A percentile compares a stretch with the other conserved stretches of the same genome.
These are phyloP conservation scores for Agrochola litura DNA, from an alignment of 2,888 invertebrate genomes.

Conservation along the genomic window DNA sequence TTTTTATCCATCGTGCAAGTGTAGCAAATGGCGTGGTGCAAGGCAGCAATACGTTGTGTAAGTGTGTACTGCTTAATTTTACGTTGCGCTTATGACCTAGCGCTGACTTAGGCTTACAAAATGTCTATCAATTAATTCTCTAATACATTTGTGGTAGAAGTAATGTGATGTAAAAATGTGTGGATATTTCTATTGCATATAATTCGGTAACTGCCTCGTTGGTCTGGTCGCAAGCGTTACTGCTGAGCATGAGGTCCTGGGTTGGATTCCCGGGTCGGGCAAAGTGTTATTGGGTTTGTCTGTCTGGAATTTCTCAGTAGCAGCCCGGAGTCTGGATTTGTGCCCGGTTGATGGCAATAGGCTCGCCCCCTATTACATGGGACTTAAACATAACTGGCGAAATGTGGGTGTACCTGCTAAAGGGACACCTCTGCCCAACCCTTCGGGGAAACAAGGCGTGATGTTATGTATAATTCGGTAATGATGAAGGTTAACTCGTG, in stretches of 20 bases:
- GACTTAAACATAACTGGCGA: no score
- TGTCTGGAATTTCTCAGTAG: no score
- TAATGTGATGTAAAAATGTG: slow-evolving; percentile 10
- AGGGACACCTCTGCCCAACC: no score
- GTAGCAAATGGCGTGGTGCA: slow-evolving; percentile 45
- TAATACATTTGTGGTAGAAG: slow-evolving; percentile 22
- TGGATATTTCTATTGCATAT: neutral
- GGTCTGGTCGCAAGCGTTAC: no score
- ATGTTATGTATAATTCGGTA: neutral
- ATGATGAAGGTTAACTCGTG: neutral
- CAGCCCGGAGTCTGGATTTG: no score
- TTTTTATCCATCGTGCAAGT: slow-evolving; percentile 50
- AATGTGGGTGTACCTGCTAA: no score
- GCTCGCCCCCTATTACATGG: no score
- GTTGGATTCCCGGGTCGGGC: no score
- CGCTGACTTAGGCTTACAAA: slow-evolving; percentile 56
- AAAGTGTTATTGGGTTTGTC: no score
- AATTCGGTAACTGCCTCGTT: neutral
- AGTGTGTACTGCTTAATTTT: slow-evolving; percentile 49
- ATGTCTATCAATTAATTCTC: slow-evolving; percentile 47
- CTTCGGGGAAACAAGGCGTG: no score
- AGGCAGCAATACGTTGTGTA: slow-evolving; percentile 50
- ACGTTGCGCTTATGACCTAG: slow-evolving; percentile 47
- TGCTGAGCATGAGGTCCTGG: no score
- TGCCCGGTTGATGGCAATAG: no score